Evolutionary conservation across 2,113 vertebrate species (phyloP).

Genomic region (Gallinago paraguaiae): DNA sequence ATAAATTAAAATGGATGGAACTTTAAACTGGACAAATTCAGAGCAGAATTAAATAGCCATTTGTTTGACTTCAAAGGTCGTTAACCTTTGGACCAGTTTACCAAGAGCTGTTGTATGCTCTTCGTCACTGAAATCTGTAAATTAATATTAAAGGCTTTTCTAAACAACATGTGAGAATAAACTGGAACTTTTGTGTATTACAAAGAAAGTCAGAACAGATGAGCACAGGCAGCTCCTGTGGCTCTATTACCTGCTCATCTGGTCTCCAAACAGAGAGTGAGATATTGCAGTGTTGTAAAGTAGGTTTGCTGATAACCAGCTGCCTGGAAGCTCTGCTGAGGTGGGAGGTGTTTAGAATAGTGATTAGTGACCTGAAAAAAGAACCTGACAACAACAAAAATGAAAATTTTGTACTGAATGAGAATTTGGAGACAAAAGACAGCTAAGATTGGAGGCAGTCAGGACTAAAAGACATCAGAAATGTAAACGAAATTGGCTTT

Average conservation of each 20-base stretch:
- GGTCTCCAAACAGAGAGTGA: neutral
- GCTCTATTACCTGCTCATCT: neutral
- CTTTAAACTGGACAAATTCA: conserved; percentile 45
- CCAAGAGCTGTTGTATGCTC: neutral
- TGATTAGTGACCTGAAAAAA: neutral
- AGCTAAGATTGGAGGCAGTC: neutral
- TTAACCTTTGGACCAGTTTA: conserved; percentile 62
- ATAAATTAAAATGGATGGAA: conserved; percentile 36
- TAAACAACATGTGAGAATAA: conserved; percentile 4
- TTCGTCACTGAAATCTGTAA: conserved; percentile 29
- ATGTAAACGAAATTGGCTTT: neutral
- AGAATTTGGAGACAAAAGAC: neutral
- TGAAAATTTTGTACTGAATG: neutral
- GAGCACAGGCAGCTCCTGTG: neutral
- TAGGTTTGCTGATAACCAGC: neutral
- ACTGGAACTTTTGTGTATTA: neutral
- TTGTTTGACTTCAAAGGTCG: conserved; percentile 64
- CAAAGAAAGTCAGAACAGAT: conserved; percentile 6
- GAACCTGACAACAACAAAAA: neutral
- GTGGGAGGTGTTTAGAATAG: neutral
- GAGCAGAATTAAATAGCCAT: conserved; percentile 49
- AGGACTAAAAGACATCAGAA: neutral
- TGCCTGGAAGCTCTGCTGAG: neutral
- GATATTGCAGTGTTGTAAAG: neutral
- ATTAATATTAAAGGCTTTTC: conserved; percentile 58